Base-by-base conservation (phyloP, 1,140 invertebrate genomes). In the Neodiprion lecontei region DNA sequence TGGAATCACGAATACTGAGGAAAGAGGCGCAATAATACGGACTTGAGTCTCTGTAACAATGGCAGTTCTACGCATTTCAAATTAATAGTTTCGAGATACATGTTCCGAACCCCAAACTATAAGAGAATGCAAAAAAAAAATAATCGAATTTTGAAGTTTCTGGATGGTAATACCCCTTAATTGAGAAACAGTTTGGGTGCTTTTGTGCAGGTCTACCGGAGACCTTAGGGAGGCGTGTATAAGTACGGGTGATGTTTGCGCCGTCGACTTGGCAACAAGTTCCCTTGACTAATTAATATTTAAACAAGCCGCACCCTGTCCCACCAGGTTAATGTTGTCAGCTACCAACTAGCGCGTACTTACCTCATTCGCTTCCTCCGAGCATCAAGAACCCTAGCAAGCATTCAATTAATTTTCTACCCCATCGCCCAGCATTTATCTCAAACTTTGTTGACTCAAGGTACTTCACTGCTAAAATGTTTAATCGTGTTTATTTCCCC, bases 271-370 rank as follows among this genome's bases (percentile, higher is more conserved):
- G 53, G 53, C 53, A 61, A 61, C 53, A 61, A 61, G 4, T 61
- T 61, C 53, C 53, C 53, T 17, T 9, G 53, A 17, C 53, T 61
- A 61, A 61, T 61, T 61, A 61, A 61, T 61, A 61, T 14, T 61
- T 61, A 61, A 61, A 61, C 53, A 61, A 61, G 53, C 53, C 53
- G 53, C 53, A 61, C 53, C 53, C 53, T 61, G 53, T 61, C 53
- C 53, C n/a, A 17, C 53, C 53, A 61, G n/a, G 53, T 61, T 61
- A 9, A 14, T 17, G 53, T 61, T 61, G 53, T 9, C 53, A 61
- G 53, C 53, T 14, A 40, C 28, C 28, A 40, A 40, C 28, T 40
- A 40, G 28, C 28, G 53, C 53, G 53, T 61, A 12, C 5, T 17
- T 61, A 61, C 53, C 53, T 17, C 53, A 12, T 61, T 61, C n/a